Base-by-base conservation (phyloP, 35 echinoderm and acorn worm species). In the Apostichopus japonicus region DNA sequence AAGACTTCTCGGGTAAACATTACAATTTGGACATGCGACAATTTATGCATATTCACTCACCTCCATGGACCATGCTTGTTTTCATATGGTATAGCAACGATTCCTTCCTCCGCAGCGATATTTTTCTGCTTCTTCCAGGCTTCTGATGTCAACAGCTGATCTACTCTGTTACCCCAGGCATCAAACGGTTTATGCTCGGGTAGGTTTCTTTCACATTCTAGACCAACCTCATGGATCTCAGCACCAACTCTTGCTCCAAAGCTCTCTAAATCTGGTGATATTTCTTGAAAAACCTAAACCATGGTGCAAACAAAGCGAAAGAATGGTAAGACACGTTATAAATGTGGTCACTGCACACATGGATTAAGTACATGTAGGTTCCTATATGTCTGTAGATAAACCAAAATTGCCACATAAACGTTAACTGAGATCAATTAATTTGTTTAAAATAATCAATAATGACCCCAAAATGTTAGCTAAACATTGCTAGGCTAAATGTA, bases 71-170 rank as follows among this genome's bases (percentile, higher is more conserved):
- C 97, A 90, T 92, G 96, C 76, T 93, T 92, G 27, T 93, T 94
- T 78, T 99, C 97, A 83, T 96, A 99, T 1, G 97, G 95, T 80
- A 99, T 96, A 21, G 97, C 93, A 22, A 99, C 72, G 10, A 99
- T 93, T n/a, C 97, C 97, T 90, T 99, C 97, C 75, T 99, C 91
- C 5, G 97, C 97, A 77, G 95, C 59, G 6, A 99, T 96, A 5
- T 17, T 16, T 54, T 99, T 96, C 72, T 96, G 93, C 78, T 87
- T 93, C 79, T 99, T 99, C 97, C 97, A 99, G 25, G 97, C 97
- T 16, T 92, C 65, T 91, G 92, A 94, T 56, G 95, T 99, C 24
- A 96, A 80, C 5, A 99, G 55, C 24, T 95, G 65, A 86, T 99
- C 97, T 0, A 96, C 90, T 24, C 95, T 56, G 59, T 95, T 99